These are phyloP conservation scores for Drymonia ruficornis DNA, from an alignment of 2,888 invertebrate genomes.

Conservation along the genomic window DNA sequence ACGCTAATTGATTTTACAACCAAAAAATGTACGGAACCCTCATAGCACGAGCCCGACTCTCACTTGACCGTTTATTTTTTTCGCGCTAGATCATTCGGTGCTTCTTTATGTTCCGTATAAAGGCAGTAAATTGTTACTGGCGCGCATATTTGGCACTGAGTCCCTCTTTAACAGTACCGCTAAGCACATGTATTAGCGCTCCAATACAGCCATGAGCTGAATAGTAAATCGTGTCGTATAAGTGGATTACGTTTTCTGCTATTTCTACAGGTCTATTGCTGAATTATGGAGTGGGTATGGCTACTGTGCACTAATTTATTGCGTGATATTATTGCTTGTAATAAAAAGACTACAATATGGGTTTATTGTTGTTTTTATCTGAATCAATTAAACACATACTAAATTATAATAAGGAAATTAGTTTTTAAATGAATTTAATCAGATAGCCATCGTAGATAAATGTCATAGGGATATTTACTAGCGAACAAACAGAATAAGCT, in stretches of 20 bases:
- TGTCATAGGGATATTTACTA: too few species aligned
- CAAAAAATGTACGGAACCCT: neutral
- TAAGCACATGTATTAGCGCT: slow-evolving; percentile 75
- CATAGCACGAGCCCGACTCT: neutral
- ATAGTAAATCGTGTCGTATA: slow-evolving; percentile 51
- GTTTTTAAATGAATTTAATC: too few species aligned
- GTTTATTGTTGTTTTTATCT: neutral
- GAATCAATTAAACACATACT: too few species aligned
- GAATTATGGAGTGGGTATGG: slow-evolving; percentile 27
- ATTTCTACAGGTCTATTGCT: slow-evolving; percentile 37
- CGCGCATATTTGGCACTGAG: slow-evolving; percentile 78
- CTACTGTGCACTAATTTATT: slow-evolving; percentile 29
- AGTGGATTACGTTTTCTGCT: slow-evolving; percentile 45
- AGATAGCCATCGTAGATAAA: too few species aligned
- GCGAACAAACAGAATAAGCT: too few species aligned
- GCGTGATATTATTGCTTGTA: slow-evolving; percentile 8
- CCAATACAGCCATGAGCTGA: slow-evolving; percentile 60
- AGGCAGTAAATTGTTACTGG: slow-evolving; percentile 69
- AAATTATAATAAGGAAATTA: too few species aligned
- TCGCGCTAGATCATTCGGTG: slow-evolving; percentile 52
- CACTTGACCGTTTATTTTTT: slow-evolving; percentile 16
- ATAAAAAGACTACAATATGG: neutral
- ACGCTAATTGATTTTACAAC: too few species aligned
- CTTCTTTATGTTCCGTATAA: slow-evolving; percentile 72
- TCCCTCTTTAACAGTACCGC: slow-evolving; percentile 73